Evolutionary conservation across 2,888 invertebrate species (phyloP).

Genomic region (Ferdinandea cuprea): DNA sequence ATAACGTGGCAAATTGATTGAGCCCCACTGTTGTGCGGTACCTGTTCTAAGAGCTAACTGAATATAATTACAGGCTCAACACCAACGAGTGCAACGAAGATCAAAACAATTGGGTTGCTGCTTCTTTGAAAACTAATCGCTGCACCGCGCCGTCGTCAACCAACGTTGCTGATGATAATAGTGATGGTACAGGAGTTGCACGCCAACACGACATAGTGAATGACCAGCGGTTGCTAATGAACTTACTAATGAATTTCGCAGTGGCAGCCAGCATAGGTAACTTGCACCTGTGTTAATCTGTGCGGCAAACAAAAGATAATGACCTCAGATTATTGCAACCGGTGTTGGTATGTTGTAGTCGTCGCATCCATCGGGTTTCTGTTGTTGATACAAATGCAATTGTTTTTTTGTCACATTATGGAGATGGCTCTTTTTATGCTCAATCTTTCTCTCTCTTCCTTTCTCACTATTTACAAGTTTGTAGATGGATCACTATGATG

Average conservation of each 20-base stretch:
- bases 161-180: constrained; percentile 19
- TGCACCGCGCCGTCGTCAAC: not conserved
- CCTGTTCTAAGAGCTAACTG: constrained; percentile 77
- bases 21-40: constrained; percentile 78
- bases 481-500: constrained; percentile 1
- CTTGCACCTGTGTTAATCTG: constrained; percentile 47
- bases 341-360: not conserved
- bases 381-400: constrained; percentile 12
- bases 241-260: constrained; percentile 45
- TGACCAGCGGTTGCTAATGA: constrained; percentile 46
- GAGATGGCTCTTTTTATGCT: not conserved
- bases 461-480: constrained; percentile 10
- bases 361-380: no score
- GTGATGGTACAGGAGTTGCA: constrained; percentile 28
- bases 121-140: no score
- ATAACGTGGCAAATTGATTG: constrained; percentile 74
- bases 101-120: constrained; percentile 50
- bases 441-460: not conserved
- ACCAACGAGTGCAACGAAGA: constrained; percentile 14
- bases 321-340: constrained; percentile 45
- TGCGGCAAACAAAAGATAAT: constrained; percentile 55
- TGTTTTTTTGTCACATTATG: constrained; percentile 21
- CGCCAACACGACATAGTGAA: constrained; percentile 15
- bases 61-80: constrained; percentile 77
- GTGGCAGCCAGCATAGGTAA: constrained; percentile 1